Base-by-base conservation (phyloP, 2,113 vertebrate genomes). In the Osmerus eperlanus region DNA sequence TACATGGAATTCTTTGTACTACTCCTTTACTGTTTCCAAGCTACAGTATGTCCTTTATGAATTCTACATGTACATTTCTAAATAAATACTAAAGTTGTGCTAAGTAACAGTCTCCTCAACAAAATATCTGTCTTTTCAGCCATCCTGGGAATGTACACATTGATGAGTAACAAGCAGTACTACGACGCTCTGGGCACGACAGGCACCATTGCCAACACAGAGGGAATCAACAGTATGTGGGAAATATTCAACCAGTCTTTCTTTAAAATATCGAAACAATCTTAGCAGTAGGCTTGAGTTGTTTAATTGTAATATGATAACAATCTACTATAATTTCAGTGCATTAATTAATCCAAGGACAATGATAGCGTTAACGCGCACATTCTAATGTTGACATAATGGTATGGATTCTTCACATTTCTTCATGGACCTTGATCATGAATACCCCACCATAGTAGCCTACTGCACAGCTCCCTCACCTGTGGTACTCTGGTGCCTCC, bases 131-230 rank as follows among this genome's bases (percentile, higher is more conserved):
- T 83, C 5, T 72, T 77, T 19, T 6, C 91, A 98, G 97, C 97
- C 6, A 98, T 99, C 84, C 92, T 98, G 77, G 97, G 96, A 59
- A 99, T 99, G 97, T 99, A 98, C 90, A 99, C 95, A 0, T 90
- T 99, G 83, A 99, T 99, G 97, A 99, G 97, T 86, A 98, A 98
- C 93, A 99, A 99, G 87, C 97, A 99, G 73, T 99, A 98, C 86
- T 99, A 99, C 3, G 97, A 99, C 0, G 96, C 97, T 21, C 91
- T 98, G 83, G 95, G 95, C 78, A 91, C 91, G 0, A 87, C 84
- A 0, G 96, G 96, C 29, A 92, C 78, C 68, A 99, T 99, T 86
- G 90, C 89, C 76, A 99, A 97, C 93, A 98, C 94, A 0, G 97
- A 99, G 79, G 97, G 97, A 87, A 97, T 98, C 72, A 96, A 95